phyloP scores from a whole-genome alignment of 2,888 invertebrate genomes.

The Ashinkailepas kermadecensis region DNA sequence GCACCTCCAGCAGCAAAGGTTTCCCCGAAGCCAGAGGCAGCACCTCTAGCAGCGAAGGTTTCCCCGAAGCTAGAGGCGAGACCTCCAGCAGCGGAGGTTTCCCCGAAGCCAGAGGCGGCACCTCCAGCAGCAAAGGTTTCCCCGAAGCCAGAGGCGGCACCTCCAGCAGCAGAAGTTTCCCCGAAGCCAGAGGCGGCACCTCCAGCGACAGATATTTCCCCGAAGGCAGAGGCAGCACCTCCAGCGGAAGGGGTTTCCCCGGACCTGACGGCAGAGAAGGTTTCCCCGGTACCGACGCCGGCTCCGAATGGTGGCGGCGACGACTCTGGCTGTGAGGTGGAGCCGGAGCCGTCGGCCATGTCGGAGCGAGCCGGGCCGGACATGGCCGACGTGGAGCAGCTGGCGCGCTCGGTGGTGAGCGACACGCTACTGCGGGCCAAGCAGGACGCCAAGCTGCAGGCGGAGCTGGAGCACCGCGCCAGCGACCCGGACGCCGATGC shows the following conservation, averaged over 20 bases:
- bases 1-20: too few species aligned
- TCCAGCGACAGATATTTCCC: too few species aligned
- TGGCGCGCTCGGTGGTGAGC: conserved; percentile 4
- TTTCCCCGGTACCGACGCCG: background rate
- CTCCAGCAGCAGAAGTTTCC: too few species aligned
- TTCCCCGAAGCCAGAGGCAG: too few species aligned
- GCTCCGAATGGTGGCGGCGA: background rate
- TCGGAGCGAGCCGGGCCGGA: background rate
- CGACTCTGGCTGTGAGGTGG: conserved; percentile 3
- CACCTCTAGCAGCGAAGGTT: too few species aligned
- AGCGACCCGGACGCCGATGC: conserved; percentile 29
- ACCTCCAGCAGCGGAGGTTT: too few species aligned
- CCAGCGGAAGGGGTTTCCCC: background rate
- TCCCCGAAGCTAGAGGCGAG: too few species aligned
- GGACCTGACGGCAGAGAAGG: background rate
- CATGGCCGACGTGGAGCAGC: conserved; percentile 13
- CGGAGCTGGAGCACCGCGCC: background rate
- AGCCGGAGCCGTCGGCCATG: background rate
- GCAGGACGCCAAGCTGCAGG: conserved; percentile 1
- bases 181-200: too few species aligned
- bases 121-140: too few species aligned
- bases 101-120: too few species aligned
- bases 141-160: too few species aligned
- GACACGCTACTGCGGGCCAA: background rate
- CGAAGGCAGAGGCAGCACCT: too few species aligned